phyloP scores from a whole-genome alignment of 2,113 vertebrate genomes.

The Sceloporus undulatus region DNA sequence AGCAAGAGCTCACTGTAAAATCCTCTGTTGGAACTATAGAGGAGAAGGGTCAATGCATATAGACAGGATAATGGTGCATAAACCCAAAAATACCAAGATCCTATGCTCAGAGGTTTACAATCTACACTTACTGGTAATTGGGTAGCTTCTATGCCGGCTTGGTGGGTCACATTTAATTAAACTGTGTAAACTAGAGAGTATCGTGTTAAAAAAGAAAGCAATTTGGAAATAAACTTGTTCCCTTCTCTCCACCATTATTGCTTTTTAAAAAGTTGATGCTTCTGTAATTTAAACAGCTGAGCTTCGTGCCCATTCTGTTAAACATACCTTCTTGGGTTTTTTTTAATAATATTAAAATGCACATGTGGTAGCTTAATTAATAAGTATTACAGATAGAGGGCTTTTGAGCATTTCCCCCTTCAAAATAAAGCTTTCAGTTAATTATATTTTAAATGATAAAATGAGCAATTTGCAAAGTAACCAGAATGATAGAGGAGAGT shows the following conservation, averaged over 20 bases:
- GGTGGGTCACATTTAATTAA: neutral
- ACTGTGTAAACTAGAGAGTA: neutral
- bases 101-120: neutral
- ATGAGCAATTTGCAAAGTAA: neutral
- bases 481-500: neutral
- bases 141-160: too few relatives aligned
- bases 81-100: neutral
- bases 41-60: too few relatives aligned
- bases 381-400: neutral
- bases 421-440: slow-evolving; percentile 5
- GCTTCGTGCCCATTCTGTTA: neutral
- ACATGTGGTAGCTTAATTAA: neutral
- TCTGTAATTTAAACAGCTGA: neutral
- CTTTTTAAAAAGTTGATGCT: neutral
- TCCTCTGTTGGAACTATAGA: too few relatives aligned
- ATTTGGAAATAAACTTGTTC: neutral
- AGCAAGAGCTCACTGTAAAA: too few relatives aligned
- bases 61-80: neutral
- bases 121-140: too few relatives aligned
- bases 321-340: neutral
- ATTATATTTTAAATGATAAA: slow-evolving; percentile 5
- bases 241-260: neutral
- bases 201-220: neutral
- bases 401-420: neutral
- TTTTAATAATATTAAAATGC: neutral